These are phyloP conservation scores for Drosophila neutralis DNA, from an alignment of 2,888 invertebrate genomes.

Conservation along the genomic window DNA sequence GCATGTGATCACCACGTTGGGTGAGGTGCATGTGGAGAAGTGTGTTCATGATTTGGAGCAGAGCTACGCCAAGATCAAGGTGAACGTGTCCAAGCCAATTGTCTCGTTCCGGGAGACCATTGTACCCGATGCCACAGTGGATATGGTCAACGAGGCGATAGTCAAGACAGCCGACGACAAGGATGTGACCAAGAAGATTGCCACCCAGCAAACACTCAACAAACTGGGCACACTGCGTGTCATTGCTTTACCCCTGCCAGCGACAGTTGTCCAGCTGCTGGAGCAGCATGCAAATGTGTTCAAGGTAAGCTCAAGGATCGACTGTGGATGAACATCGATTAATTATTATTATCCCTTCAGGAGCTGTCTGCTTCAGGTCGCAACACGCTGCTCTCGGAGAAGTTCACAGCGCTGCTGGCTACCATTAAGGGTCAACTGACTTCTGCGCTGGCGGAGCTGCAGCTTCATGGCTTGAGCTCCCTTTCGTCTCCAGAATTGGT, in stretches of 20 bases:
- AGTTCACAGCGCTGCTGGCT: conserved; percentile 65
- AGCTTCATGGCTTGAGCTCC: conserved; percentile 85
- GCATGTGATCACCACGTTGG: conserved; percentile 96
- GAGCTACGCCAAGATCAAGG: conserved; percentile 92
- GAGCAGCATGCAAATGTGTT: conserved; percentile 90
- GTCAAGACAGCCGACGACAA: conserved; percentile 86
- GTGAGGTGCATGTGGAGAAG: conserved; percentile 98
- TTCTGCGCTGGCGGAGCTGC: conserved; percentile 87
- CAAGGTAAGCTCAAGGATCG: conserved; percentile 85
- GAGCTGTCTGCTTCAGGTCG: conserved; percentile 71
- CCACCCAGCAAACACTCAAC: conserved; percentile 89
- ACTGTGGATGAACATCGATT: background rate
- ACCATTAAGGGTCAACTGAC: conserved; percentile 86
- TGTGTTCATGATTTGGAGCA: conserved; percentile 95
- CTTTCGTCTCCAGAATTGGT: conserved; percentile 85
- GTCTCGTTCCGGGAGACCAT: conserved; percentile 98
- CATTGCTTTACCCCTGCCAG: conserved; percentile 91
- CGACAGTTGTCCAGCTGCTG: conserved; percentile 88
- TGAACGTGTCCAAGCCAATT: conserved; percentile 97
- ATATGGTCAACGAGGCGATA: conserved; percentile 94
- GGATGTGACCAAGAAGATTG: conserved; percentile 86
- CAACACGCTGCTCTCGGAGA: conserved; percentile 77
- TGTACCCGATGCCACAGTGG: conserved; percentile 91
- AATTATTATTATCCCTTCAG: conserved; percentile 37
- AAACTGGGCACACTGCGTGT: conserved; percentile 90